Evolutionary conservation across 2,888 invertebrate genomes (phyloP), one percentile per base, ranked within the genome.

Genomic region (Melieria omissa): DNA sequence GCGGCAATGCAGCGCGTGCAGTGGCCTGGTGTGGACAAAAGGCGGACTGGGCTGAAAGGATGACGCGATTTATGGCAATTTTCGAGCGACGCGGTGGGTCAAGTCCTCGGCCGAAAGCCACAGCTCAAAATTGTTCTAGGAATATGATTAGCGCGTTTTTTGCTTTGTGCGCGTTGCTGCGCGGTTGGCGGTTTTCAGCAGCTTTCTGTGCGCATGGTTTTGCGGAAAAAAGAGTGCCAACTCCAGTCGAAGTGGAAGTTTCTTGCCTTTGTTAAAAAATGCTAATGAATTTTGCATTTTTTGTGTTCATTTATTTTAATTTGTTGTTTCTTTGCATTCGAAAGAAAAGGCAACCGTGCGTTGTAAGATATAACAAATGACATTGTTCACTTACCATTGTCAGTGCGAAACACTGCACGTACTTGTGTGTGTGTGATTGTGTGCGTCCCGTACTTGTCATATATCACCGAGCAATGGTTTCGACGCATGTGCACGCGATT

Each of bases 51-150:
- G 29, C 29, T 66, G 60, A 66, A 66, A 58, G 66, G 47, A 60
- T 66, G 57, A 47, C 58, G 49, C 66, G 67, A 67, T 67, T 67
- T 67, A 67, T 61, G 67, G 49, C 49, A 10, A 60, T 2, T 29
- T 29, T 29, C 29, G 29, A 29, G 29, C 29, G 29, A 29, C 29
- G 67, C 67, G 67, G 67, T 67, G 67, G 67, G 67, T 67, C 67
- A 44, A 29, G 29, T 29, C 29, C 29, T 29, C 29, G 67, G 65
- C 65, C 55, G 65, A 14, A 41, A 64, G 29, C 29, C 29, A 29
- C 66, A 47, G 66, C 66, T 66, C 49, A 67, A 67, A 61, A 67
- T 61, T 67, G 67, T 61, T 67, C 67, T 67, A 61, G 61, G 67
- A 67, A 67, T 52, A 67, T 67, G 67, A 67, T 67, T 9, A 49